Conservation (phyloP, 2,888 invertebrate genomes). For the Arge pagana region DNA sequence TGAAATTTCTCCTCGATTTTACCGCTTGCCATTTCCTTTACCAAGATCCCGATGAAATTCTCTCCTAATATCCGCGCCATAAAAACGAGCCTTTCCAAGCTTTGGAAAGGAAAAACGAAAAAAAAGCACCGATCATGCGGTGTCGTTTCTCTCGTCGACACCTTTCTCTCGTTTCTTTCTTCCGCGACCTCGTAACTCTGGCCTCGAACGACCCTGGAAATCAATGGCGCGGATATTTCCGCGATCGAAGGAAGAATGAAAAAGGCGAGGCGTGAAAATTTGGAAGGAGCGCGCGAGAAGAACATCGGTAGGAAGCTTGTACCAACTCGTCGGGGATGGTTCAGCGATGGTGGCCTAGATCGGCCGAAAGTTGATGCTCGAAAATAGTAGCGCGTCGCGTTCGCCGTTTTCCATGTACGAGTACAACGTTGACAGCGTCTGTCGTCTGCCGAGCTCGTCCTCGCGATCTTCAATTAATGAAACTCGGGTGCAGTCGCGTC, state of each 20-base stretch:
- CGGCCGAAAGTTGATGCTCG: conserved; percentile 54
- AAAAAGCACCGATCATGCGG: conserved; percentile 49
- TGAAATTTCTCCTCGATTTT: conserved; percentile 49
- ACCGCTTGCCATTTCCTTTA: conserved; percentile 51
- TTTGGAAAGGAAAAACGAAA: too few relatives aligned
- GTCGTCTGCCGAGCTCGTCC: conserved; percentile 55
- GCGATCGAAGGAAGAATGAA: conserved; percentile 24
- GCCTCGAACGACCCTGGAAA: too few relatives aligned
- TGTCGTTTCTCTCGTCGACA: conserved; percentile 27
- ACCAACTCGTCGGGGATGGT: too few relatives aligned
- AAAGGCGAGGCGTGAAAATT: neutral
- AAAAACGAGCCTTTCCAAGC: too few relatives aligned
- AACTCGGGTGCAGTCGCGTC: conserved; percentile 59
- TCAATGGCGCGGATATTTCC: too few relatives aligned
- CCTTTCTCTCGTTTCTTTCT: conserved; percentile 24
- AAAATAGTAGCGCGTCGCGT: conserved; percentile 56
- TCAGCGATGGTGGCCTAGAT: conserved; percentile 57
- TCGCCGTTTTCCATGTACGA: conserved; percentile 46
- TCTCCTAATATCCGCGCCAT: neutral
- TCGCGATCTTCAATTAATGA: conserved; percentile 60
- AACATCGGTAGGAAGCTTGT: conserved; percentile 33
- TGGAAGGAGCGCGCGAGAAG: conserved; percentile 21
- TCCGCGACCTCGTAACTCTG: conserved; percentile 19
- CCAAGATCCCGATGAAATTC: conserved; percentile 1
- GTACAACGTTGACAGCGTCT: conserved; percentile 44